Evolutionary conservation across 2,797 vertebrate genomes (phyloP).

Genomic region (Tolypeutes matacus): DNA sequence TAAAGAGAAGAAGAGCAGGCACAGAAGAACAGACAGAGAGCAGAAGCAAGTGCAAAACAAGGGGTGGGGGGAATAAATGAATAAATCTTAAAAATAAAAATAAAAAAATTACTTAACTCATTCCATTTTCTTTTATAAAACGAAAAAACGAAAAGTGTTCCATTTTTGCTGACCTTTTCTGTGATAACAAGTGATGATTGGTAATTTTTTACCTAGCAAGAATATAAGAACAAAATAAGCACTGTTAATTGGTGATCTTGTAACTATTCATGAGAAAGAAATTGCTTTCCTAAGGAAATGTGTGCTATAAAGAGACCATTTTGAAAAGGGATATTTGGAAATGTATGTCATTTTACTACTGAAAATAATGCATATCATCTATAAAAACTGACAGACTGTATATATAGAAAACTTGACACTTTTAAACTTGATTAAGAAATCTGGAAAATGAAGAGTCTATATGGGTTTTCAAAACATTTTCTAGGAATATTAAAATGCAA

Average conservation of each 20-base stretch:
- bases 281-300: constrained; percentile 47
- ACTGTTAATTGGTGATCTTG: not conserved
- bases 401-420: not conserved
- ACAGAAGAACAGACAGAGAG: too few species aligned
- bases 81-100: too few species aligned
- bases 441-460: constrained; percentile 31
- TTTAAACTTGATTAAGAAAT: constrained; percentile 11
- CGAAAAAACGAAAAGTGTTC: too few species aligned
- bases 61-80: too few species aligned
- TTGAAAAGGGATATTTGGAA: constrained; percentile 20
- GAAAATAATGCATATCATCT: constrained; percentile 18
- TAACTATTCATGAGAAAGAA: constrained; percentile 12
- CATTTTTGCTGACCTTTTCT: not conserved
- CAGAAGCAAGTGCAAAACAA: too few species aligned
- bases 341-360: constrained; percentile 58
- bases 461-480: constrained; percentile 19
- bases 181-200: not conserved
- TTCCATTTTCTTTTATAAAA: not conserved
- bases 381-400: not conserved
- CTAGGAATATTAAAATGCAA: constrained; percentile 36
- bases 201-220: not conserved
- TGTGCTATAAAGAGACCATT: not conserved
- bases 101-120: too few species aligned
- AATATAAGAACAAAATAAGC: constrained; percentile 42
- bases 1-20: too few species aligned